Conservation (phyloP, 2,888 invertebrate species). For the Brachypterus glaber region DNA sequence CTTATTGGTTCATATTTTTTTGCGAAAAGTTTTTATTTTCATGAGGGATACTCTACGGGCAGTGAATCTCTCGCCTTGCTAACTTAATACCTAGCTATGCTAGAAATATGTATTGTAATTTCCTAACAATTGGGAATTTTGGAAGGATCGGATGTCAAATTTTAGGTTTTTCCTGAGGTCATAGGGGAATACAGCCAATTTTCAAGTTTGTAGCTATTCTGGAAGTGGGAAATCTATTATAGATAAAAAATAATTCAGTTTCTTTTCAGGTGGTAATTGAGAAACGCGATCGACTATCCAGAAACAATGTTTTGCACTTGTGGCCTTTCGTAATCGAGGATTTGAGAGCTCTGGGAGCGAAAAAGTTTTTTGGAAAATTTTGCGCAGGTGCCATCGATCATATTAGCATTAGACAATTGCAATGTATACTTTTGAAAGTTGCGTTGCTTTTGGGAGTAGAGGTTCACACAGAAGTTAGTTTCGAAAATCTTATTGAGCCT, state of each 20-base stretch:
- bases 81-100: too few relatives aligned
- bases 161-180: too few relatives aligned
- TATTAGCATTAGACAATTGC: constrained; percentile 92
- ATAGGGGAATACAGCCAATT: too few relatives aligned
- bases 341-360: constrained; percentile 84
- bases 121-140: too few relatives aligned
- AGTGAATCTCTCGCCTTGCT: too few relatives aligned
- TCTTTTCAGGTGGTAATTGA: constrained; percentile 67
- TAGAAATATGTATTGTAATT: too few relatives aligned
- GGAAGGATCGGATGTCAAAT: too few relatives aligned
- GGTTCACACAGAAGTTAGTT: constrained; percentile 86
- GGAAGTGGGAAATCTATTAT: neutral
- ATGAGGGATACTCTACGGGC: too few relatives aligned
- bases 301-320: constrained; percentile 94
- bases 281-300: constrained; percentile 86
- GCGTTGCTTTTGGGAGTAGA: constrained; percentile 91
- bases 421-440: constrained; percentile 92
- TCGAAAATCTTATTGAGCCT: constrained; percentile 77
- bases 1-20: too few relatives aligned
- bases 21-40: too few relatives aligned
- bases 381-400: constrained; percentile 98
- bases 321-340: constrained; percentile 99
- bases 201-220: too few relatives aligned
- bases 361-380: constrained; percentile 98
- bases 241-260: constrained; percentile 5